Conservation (phyloP, 1,140 invertebrate species). For the Apis mellifera region Amel_HAv3.1 CM009946.2:6722501-6723000, state of each 20-base stretch:
- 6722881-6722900: neutral
- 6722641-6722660: conserved; percentile 58
- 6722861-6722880: conserved; percentile 1
- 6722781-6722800: neutral
- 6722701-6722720: conserved; percentile 52
- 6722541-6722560: no score
- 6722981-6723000: neutral
- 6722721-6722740: conserved; percentile 78
- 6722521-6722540: no score
- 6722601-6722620: conserved; percentile 2
- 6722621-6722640: conserved; percentile 53
- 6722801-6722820: conserved; percentile 6
- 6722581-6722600: conserved; percentile 39
- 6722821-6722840: neutral
- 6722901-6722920: neutral
- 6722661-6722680: conserved; percentile 30
- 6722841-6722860: conserved; percentile 3
- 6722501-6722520: no score
- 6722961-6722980: neutral
- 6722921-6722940: neutral
- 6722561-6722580: conserved; percentile 4
- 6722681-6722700: conserved; percentile 66
- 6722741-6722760: conserved; percentile 30
- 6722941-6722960: neutral
- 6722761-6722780: conserved; percentile 34